A percentile compares a stretch with the other conserved stretches of the same genome.
Conservation (phyloP, 2,113 vertebrate genomes). For the Anguilla japonica region DNA sequence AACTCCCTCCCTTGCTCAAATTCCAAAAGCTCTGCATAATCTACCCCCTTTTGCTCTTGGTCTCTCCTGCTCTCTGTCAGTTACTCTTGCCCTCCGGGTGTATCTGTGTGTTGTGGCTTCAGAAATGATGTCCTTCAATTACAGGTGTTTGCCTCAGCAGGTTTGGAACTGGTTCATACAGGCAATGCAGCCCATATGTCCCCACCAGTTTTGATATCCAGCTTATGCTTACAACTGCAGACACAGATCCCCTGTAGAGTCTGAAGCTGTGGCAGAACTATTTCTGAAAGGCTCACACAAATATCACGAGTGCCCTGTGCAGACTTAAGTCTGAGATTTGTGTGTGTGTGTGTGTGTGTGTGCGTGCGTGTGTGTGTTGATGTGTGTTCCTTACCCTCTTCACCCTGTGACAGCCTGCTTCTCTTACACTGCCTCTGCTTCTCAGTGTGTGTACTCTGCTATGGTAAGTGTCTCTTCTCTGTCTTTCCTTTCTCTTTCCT, state of each 20-base stretch:
- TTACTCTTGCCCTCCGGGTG: neutral
- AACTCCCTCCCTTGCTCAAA: neutral
- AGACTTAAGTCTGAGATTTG: neutral
- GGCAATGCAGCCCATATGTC: neutral
- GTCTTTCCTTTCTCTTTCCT: constrained; percentile 25
- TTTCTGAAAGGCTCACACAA: too few species aligned
- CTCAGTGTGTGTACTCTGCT: constrained; percentile 64
- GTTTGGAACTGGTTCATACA: neutral
- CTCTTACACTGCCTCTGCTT: constrained; percentile 67
- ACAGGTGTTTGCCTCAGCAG: neutral
- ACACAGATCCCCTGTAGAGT: too few species aligned
- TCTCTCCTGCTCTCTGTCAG: neutral
- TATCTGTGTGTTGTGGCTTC: neutral
- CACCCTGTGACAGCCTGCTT: constrained; percentile 50
- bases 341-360: constrained; percentile 30
- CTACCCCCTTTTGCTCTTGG: neutral
- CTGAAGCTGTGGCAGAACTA: too few species aligned
- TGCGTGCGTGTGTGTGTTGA: neutral
- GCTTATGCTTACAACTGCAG: too few species aligned
- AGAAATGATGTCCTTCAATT: neutral
- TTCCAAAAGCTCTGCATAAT: neutral
- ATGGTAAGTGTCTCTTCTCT: constrained; percentile 65
- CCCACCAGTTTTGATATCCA: neutral
- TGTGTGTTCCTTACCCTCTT: constrained; percentile 28
- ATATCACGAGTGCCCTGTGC: neutral